Evolutionary conservation across 2,113 vertebrate species (phyloP).

Genomic region (Uropsilus gracilis): DNA sequence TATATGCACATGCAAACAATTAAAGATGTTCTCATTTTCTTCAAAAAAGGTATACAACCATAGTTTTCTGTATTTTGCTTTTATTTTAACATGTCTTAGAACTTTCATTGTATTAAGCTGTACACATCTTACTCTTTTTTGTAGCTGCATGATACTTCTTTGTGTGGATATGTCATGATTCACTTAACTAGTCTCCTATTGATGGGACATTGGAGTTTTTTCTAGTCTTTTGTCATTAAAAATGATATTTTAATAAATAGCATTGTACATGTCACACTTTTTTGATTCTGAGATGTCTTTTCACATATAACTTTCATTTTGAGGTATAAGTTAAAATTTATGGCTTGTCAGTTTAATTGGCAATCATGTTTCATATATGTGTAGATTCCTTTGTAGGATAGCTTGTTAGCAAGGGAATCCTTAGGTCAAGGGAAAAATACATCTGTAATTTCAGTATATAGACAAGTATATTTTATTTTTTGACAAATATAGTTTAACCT

Average conservation of each 20-base stretch:
- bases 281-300: background rate
- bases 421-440: background rate
- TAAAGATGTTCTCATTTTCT: background rate
- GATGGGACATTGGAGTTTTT: background rate
- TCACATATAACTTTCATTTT: slow-evolving; percentile 16
- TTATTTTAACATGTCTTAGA: background rate
- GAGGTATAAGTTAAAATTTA: background rate
- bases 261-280: background rate
- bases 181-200: background rate
- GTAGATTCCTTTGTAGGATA: background rate
- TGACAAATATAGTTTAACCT: slow-evolving; percentile 31
- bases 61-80: background rate
- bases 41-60: background rate
- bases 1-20: background rate
- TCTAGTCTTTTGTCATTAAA: slow-evolving; percentile 15
- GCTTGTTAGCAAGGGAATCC: background rate
- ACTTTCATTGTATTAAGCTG: background rate
- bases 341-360: background rate
- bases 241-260: slow-evolving; percentile 26
- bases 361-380: background rate
- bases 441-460: background rate
- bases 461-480: background rate
- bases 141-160: background rate
- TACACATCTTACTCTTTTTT: background rate
- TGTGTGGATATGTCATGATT: background rate